Conservation (phyloP, 2,888 invertebrate species). For the Drosophila neonasuta region DNA sequence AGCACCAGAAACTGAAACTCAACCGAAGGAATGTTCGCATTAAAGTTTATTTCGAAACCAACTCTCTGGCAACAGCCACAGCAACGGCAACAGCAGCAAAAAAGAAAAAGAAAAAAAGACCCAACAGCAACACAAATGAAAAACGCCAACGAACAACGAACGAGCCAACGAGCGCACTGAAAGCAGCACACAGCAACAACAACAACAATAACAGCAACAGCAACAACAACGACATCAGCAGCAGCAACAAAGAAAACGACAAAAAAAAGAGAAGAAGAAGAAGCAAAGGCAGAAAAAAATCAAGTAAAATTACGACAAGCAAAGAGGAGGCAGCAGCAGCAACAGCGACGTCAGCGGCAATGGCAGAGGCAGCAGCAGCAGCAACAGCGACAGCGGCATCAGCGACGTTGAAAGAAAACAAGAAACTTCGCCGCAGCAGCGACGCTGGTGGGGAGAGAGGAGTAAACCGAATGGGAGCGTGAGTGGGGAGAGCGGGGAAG, state of each 20-base stretch:
- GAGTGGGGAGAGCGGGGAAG: conserved; percentile 21
- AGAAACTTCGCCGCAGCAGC: conserved; percentile 62
- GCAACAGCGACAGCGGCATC: conserved; percentile 33
- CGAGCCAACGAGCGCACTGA: conserved; percentile 58
- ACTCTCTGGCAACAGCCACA: conserved; percentile 46
- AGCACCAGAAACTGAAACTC: conserved; percentile 72
- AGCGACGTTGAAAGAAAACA: conserved; percentile 64
- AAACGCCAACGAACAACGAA: conserved; percentile 62
- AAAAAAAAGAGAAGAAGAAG: conserved; percentile 47
- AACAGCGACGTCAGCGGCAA: conserved; percentile 5
- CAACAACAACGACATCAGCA: conserved; percentile 19
- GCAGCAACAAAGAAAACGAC: conserved; percentile 26
- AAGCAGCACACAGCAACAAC: conserved; percentile 60
- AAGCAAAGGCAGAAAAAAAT: conserved; percentile 46
- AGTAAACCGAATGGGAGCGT: conserved; percentile 19
- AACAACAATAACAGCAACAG: conserved; percentile 33
- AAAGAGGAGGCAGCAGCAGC: conserved; percentile 48
- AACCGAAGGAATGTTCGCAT: conserved; percentile 68
- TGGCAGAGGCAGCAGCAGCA: conserved; percentile 41
- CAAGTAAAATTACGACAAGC: conserved; percentile 79
- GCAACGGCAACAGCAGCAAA: conserved; percentile 46
- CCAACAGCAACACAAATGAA: conserved; percentile 62
- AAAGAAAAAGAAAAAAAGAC: conserved; percentile 22
- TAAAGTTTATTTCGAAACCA: conserved; percentile 78
- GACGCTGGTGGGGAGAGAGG: conserved; percentile 38